phyloP scores from a whole-genome alignment of 2,113 vertebrate species.

The Cyprinodon tularosa region DNA sequence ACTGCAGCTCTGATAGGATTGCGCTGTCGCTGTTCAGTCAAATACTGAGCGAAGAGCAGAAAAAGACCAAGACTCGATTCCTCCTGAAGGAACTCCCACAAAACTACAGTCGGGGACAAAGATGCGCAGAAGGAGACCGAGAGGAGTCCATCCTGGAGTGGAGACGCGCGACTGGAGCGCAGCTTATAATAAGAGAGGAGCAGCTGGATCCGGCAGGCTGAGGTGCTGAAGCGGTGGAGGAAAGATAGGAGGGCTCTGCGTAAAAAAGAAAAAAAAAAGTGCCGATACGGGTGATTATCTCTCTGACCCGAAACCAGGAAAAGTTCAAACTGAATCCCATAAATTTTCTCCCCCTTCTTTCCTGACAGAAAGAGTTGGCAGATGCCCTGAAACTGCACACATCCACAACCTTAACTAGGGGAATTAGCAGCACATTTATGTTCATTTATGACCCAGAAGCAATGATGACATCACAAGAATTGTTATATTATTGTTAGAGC shows the following conservation, averaged over 20 bases:
- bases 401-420: no score
- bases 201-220: conserved; percentile 68
- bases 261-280: conserved; percentile 52
- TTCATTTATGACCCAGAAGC: no score
- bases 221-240: conserved; percentile 51
- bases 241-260: conserved; percentile 52
- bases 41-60: not conserved
- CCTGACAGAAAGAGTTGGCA: not conserved
- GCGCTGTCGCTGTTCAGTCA: conserved; percentile 5
- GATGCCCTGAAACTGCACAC: no score
- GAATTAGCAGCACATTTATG: no score
- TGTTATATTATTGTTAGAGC: no score
- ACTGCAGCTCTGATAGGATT: conserved; percentile 11
- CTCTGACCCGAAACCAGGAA: conserved; percentile 59
- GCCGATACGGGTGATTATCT: conserved; percentile 47
- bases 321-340: conserved; percentile 50
- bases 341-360: not conserved
- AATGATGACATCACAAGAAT: no score
- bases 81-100: conserved; percentile 36
- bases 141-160: conserved; percentile 52
- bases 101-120: conserved; percentile 38
- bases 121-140: conserved; percentile 30
- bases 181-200: conserved; percentile 1
- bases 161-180: conserved; percentile 41
- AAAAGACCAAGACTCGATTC: conserved; percentile 4